Conservation (phyloP, 2,888 invertebrate species). For the Pasiphila rectangulata region DNA sequence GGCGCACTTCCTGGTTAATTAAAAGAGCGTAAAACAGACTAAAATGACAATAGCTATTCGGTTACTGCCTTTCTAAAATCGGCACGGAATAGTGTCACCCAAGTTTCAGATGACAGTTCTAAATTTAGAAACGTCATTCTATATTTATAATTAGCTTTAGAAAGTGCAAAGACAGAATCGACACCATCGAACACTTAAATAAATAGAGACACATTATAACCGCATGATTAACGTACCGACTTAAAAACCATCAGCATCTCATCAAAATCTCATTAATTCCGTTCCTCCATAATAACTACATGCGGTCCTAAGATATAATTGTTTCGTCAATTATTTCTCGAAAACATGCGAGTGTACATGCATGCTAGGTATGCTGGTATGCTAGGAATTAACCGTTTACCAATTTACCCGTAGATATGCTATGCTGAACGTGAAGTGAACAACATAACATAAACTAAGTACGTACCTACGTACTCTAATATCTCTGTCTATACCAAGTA, state of each 20-base stretch:
- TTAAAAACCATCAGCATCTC: neutral
- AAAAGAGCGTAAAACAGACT: too few species aligned
- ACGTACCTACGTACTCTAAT: too few species aligned
- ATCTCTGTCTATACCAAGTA: too few species aligned
- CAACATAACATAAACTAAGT: slow-evolving; percentile 40
- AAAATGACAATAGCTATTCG: too few species aligned
- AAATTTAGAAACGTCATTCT: too few species aligned
- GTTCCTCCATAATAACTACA: slow-evolving; percentile 4
- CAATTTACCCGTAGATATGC: slow-evolving; percentile 56
- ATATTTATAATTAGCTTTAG: too few species aligned
- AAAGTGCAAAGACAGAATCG: too few species aligned
- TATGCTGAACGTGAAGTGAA: slow-evolving; percentile 78
- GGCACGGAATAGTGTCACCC: too few species aligned
- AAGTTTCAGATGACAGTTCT: too few species aligned
- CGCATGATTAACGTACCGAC: neutral
- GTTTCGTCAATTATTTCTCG: slow-evolving; percentile 36
- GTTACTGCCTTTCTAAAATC: too few species aligned
- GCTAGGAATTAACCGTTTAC: slow-evolving; percentile 51
- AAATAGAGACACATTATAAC: neutral
- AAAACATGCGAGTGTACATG: slow-evolving; percentile 17
- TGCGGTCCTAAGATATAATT: slow-evolving; percentile 27
- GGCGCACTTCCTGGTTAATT: too few species aligned
- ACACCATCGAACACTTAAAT: too few species aligned
- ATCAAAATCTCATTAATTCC: slow-evolving; percentile 24
- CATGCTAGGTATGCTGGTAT: slow-evolving; percentile 5